Conservation (phyloP, 2,797 vertebrate species). For the Lagodon rhomboides region DNA sequence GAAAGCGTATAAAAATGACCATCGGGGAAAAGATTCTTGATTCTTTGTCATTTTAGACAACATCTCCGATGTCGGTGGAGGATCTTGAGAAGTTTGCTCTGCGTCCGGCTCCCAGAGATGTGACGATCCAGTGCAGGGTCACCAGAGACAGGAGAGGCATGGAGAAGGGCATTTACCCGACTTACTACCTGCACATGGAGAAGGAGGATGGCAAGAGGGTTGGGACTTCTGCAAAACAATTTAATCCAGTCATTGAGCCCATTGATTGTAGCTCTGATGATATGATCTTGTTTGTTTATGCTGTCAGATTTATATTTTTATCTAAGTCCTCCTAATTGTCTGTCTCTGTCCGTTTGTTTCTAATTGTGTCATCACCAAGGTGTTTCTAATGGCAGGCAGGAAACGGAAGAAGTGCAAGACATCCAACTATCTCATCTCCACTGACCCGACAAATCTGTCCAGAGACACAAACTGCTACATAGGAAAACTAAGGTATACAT, state of each 20-base stretch:
- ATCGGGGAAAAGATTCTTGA: background rate
- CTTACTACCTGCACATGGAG: constrained; percentile 93
- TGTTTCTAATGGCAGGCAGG: constrained; percentile 92
- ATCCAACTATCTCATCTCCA: constrained; percentile 93
- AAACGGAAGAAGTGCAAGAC: constrained; percentile 94
- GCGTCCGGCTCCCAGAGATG: constrained; percentile 82
- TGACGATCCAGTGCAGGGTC: constrained; percentile 88
- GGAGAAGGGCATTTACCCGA: constrained; percentile 92
- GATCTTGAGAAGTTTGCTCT: constrained; percentile 88
- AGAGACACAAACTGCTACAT: constrained; percentile 89
- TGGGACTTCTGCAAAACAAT: background rate
- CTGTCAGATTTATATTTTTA: background rate
- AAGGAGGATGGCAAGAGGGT: constrained; percentile 88
- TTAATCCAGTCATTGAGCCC: too few species aligned
- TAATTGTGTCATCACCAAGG: constrained; percentile 72
- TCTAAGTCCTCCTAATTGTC: background rate
- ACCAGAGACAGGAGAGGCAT: constrained; percentile 89
- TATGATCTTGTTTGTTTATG: background rate
- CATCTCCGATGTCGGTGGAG: constrained; percentile 79
- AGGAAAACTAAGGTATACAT: constrained; percentile 90
- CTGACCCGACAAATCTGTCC: constrained; percentile 90
- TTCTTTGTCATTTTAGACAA: constrained; percentile 51
- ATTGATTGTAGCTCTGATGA: background rate
- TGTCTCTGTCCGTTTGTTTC: background rate
- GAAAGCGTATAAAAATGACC: background rate